Evolutionary conservation across 2,888 invertebrate species (phyloP).

Genomic region (Pheosia tremula): DNA sequence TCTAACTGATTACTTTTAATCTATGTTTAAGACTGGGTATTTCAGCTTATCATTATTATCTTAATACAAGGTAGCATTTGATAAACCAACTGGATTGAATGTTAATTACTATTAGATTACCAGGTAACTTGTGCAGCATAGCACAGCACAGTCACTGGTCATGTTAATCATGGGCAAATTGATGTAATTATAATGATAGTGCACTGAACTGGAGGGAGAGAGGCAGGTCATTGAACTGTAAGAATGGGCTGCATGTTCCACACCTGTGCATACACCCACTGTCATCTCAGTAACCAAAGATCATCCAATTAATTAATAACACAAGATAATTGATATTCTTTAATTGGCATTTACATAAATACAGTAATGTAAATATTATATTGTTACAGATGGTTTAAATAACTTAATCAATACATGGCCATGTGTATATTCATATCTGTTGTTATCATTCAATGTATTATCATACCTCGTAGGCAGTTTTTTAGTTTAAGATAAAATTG

Average conservation of each 20-base stretch:
- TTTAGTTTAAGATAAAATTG: too few relatives aligned
- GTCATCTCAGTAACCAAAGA: neutral
- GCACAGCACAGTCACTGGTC: too few relatives aligned
- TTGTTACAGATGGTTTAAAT: neutral
- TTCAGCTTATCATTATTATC: constrained; percentile 1
- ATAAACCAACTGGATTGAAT: constrained; percentile 5
- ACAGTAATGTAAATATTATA: neutral
- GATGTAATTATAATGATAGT: too few relatives aligned
- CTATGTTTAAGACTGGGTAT: neutral
- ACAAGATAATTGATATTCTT: neutral
- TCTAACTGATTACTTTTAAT: too few relatives aligned
- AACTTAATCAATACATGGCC: neutral
- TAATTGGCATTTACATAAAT: neutral
- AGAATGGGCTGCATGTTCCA: neutral
- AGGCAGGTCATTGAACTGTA: neutral
- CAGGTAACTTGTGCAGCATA: too few relatives aligned
- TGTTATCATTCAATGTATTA: neutral
- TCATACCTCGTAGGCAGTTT: too few relatives aligned
- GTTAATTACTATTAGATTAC: neutral
- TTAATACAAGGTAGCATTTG: constrained; percentile 2
- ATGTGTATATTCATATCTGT: neutral
- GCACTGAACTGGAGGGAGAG: neutral
- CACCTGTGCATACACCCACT: neutral
- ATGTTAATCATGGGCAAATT: too few relatives aligned
- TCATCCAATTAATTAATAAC: neutral